Base-by-base conservation (phyloP, 2,113 vertebrate genomes). In the Cinclus mexicanus region DNA sequence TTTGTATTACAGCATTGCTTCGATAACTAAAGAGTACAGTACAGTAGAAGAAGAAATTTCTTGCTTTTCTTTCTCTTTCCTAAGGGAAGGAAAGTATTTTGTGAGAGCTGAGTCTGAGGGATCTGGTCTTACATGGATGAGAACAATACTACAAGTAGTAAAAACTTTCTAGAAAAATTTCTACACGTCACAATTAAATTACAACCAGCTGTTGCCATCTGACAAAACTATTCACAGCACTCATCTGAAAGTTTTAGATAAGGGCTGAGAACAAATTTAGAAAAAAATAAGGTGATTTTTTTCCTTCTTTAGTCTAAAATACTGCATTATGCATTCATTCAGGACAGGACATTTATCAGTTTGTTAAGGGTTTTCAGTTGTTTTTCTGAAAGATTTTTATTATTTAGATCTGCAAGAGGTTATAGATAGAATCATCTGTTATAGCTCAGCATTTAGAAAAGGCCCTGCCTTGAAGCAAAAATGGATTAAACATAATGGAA, bases 151-250 rank as follows among this genome's bases (percentile, higher is more conserved):
- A 33, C 12, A 68, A 91, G 11, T 3, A 49, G 16, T 14, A 39
- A 6, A 61, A 79, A 44, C 24, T 8, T 37, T 35, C 21, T 35
- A 53, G 11, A 14, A 55, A 55, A 25, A 3, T 10, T 91, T 69
- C 42, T 35, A 46, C 8, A 57, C 39, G 74, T 79, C 31, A 65
- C 16, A 70, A 70, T 47, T 52, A 47, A 65, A 69, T 57, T 77
- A 46, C 14, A 60, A 55, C 28, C 26, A 75, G 7, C 19, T 87
- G 11, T 33, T 70, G 12, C 12, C 23, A 63, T 39, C 14, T 53
- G 17, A 16, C 2, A 31, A 70, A 6, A 28, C 21, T 28, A 10
- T 6, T 22, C 18, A 33, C 6, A 39, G 19, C 4, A 1, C 6
- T 68, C 6, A 69, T 31, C 14, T 42, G 5, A 55, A 81, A 75